Percentiles rank a stretch among this genome's conserved stretches.
Evolutionary conservation across 2,113 vertebrate genomes (phyloP).

Genomic region (Elephas maximus): DNA sequence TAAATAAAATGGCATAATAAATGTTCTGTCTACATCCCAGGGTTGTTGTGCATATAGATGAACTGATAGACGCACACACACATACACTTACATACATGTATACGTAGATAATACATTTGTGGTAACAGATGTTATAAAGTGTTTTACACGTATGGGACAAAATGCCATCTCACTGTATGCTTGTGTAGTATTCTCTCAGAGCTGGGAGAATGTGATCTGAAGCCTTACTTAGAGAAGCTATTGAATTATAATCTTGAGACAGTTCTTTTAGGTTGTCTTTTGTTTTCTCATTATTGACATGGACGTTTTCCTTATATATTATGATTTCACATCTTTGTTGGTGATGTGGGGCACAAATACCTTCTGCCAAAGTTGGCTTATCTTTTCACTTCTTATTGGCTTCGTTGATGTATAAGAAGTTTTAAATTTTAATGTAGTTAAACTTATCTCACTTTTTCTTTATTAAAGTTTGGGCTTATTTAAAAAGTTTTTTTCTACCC

Average conservation of each 20-base stretch:
- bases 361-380: conserved; percentile 35
- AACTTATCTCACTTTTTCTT: conserved; percentile 1
- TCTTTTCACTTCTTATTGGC: conserved; percentile 48
- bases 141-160: background rate
- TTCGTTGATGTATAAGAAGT: conserved; percentile 13
- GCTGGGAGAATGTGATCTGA: background rate
- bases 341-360: background rate
- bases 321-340: conserved; percentile 25
- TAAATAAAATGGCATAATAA: background rate
- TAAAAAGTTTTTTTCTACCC: background rate
- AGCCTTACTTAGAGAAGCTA: background rate
- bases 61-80: background rate
- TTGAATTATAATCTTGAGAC: background rate
- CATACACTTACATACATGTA: background rate
- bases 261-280: background rate
- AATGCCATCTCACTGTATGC: background rate
- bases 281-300: conserved; percentile 39
- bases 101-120: background rate
- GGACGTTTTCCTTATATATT: background rate
- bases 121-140: background rate
- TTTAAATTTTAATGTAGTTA: conserved; percentile 43
- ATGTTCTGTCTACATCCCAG: background rate
- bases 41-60: conserved; percentile 23
- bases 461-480: background rate
- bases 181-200: conserved; percentile 8